Evolutionary conservation across 2,113 vertebrate species (phyloP).

Genomic region (Brachypodius melanocephalos): DNA sequence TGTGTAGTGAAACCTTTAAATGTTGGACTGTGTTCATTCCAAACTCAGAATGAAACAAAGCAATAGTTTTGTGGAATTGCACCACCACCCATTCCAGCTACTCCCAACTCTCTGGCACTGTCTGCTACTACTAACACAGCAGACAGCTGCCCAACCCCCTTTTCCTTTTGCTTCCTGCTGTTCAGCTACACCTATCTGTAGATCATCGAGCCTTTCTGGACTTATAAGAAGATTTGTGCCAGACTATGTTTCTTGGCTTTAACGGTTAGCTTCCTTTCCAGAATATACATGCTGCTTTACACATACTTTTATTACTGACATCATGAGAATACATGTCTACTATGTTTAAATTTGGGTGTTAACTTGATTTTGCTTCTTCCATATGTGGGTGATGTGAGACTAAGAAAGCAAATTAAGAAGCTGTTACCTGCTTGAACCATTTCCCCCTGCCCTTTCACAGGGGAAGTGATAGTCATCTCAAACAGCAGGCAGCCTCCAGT

Average conservation of each 20-base stretch:
- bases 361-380: slow-evolving; percentile 64
- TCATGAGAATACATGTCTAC: slow-evolving; percentile 73
- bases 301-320: slow-evolving; percentile 77
- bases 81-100: not conserved
- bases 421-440: slow-evolving; percentile 73
- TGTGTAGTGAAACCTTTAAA: slow-evolving; percentile 1
- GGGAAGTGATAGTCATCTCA: slow-evolving; percentile 68
- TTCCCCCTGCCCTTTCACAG: slow-evolving; percentile 19
- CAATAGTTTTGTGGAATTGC: not conserved
- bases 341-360: slow-evolving; percentile 74
- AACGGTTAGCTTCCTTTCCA: slow-evolving; percentile 70
- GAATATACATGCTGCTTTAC: slow-evolving; percentile 73
- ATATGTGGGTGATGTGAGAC: slow-evolving; percentile 66
- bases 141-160: not conserved
- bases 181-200: slow-evolving; percentile 65
- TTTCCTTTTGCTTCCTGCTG: slow-evolving; percentile 9
- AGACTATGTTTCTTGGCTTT: slow-evolving; percentile 79
- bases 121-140: not conserved
- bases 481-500: slow-evolving; percentile 59
- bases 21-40: not conserved
- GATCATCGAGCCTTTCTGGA: slow-evolving; percentile 68
- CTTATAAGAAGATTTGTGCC: slow-evolving; percentile 72
- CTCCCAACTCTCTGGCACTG: slow-evolving; percentile 27
- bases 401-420: slow-evolving; percentile 72
- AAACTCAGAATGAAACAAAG: not conserved